phyloP scores from a whole-genome alignment of 2,888 invertebrate genomes.

The Leptopilina myrica region DNA sequence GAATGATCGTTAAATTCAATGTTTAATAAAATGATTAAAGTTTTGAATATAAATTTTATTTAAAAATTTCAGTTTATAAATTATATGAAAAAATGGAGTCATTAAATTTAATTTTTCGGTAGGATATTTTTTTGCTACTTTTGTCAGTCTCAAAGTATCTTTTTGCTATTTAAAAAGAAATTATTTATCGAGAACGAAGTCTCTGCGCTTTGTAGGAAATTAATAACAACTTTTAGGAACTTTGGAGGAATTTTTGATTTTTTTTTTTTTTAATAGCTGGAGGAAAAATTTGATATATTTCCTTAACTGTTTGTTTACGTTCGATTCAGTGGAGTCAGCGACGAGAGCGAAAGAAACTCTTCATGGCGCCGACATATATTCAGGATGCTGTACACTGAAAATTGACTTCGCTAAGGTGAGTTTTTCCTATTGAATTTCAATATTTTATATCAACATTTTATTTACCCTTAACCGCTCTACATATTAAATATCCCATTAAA shows the following conservation, averaged over 20 bases:
- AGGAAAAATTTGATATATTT: constrained; percentile 46
- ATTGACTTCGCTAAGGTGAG: constrained; percentile 99
- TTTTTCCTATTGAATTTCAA: constrained; percentile 47
- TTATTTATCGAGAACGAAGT: no score
- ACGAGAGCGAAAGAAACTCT: constrained; percentile 95
- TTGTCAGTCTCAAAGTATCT: no score
- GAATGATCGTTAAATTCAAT: no score
- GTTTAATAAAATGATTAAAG: no score
- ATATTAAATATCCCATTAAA: background rate
- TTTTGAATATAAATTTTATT: no score
- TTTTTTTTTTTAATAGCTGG: constrained; percentile 4
- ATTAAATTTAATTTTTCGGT: no score
- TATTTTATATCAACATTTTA: background rate
- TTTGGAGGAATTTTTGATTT: background rate
- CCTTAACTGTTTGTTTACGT: constrained; percentile 82
- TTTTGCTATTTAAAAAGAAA: no score
- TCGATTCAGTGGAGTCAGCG: constrained; percentile 95
- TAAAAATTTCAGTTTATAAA: no score
- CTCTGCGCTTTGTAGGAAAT: no score
- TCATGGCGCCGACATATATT: constrained; percentile 99
- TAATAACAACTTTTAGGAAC: background rate
- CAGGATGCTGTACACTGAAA: constrained; percentile 99
- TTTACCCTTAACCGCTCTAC: background rate
- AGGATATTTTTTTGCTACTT: no score
- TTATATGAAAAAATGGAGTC: no score